Evolutionary conservation across 1,140 invertebrate genomes (phyloP), one percentile per base, ranked within the genome.

Genomic region (Diorhabda sublineata): DNA sequence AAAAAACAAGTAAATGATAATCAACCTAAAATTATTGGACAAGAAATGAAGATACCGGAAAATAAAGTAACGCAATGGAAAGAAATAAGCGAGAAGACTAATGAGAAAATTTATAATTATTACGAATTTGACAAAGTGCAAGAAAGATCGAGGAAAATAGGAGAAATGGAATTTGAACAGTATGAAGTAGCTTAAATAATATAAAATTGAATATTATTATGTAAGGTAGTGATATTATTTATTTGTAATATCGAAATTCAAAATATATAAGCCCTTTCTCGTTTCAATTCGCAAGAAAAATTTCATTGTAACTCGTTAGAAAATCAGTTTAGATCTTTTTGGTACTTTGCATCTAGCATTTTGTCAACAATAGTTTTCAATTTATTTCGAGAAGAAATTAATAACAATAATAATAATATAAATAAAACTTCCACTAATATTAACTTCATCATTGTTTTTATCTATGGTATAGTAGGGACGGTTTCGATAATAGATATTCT

Each of bases 111-210:
- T 3, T 76, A 74, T 64, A 70, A 79, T 70, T 77, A 66, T 52
- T 70, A 79, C 56, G 75, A 77, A 52, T 74, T 77, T 57, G 73
- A 79, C 3, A 73, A 77, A 58, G 41, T 73, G 2, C 74, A 70
- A 45, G 60, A 58, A 4, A 77, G 70, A 65, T 70, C 81, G 3
- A 85, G 85, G 63, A 89, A 90, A 75, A 89, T 89, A 74, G 88
- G 89, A 5, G 91, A 92, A 71, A 93, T 93, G 86, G 90, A 92
- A 74, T 93, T 93, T 69, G 91, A 93, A 80, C 88, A 91, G 69
- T 93, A 92, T 71, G 90, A 92, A 82, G 87, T 93, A 45, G 78
- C 78, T 59, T 73, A 66, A 69, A 70, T 65, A 64, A 41, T 62
- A 5, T 59, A 59, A 26, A 0, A 62, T 5, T 62, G 4, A 9